Percentiles rank a stretch among this genome's conserved stretches.
Evolutionary conservation across 2,888 invertebrate species (phyloP).

Genomic region (Scaptomyza flava): DNA sequence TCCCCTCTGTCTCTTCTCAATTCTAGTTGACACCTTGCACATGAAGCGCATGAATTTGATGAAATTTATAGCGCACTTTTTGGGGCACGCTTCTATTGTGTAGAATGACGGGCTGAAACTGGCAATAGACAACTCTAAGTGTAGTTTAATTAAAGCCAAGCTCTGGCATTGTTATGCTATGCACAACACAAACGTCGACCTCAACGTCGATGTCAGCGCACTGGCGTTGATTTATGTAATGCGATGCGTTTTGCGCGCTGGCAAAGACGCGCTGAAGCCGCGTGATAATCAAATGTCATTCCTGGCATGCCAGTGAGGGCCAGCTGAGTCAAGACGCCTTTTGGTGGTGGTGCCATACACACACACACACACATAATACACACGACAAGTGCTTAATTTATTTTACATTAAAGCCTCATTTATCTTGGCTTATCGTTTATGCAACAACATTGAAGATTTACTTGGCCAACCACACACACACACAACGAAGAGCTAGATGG

Average conservation of each 20-base stretch:
- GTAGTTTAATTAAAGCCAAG: conserved; percentile 70
- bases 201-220: conserved; percentile 31
- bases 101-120: conserved; percentile 5
- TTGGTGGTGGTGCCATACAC: conserved; percentile 5
- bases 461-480: conserved; percentile 47
- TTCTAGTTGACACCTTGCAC: conserved; percentile 15
- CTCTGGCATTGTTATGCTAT: conserved; percentile 61
- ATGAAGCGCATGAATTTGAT: conserved; percentile 34
- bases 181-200: conserved; percentile 46
- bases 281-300: conserved; percentile 80
- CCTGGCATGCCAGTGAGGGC: conserved; percentile 55
- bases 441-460: conserved; percentile 78
- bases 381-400: conserved; percentile 79
- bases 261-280: conserved; percentile 62
- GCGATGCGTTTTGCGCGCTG: conserved; percentile 53
- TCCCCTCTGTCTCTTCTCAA: neutral
- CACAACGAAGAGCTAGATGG: conserved; percentile 3
- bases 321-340: conserved; percentile 20
- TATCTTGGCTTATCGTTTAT: conserved; percentile 77
- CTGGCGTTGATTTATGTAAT: conserved; percentile 70
- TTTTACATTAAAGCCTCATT: conserved; percentile 78
- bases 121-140: conserved; percentile 51
- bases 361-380: conserved; percentile 48
- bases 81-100: conserved; percentile 23
- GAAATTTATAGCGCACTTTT: conserved; percentile 60